phyloP scores from a whole-genome alignment of 2,113 vertebrate genomes.

The Bubo blakistoni region DNA sequence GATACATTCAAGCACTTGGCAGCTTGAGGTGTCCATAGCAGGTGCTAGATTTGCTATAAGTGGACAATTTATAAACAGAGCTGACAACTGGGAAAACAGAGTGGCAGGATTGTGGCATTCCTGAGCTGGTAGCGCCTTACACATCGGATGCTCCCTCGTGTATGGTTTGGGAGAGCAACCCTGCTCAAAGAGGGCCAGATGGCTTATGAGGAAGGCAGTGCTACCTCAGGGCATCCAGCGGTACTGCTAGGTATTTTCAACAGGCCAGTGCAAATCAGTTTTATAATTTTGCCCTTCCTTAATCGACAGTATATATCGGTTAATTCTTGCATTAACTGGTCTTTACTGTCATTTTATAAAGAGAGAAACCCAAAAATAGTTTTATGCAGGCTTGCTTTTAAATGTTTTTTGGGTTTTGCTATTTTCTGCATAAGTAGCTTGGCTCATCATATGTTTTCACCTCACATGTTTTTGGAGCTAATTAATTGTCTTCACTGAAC shows the following conservation, averaged over 20 bases:
- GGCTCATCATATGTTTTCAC: background rate
- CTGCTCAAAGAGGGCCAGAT: constrained; percentile 11
- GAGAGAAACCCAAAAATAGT: background rate
- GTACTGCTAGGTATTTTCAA: constrained; percentile 1
- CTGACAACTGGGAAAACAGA: constrained; percentile 82
- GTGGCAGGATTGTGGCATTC: constrained; percentile 48
- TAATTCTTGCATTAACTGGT: background rate
- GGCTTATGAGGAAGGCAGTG: background rate
- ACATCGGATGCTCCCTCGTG: constrained; percentile 17
- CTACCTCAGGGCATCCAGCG: background rate
- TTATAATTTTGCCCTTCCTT: background rate
- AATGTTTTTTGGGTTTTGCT: background rate
- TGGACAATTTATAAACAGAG: constrained; percentile 80
- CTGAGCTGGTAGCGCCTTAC: constrained; percentile 43
- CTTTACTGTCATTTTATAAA: background rate
- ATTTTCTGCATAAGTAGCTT: background rate
- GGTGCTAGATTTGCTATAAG: constrained; percentile 81
- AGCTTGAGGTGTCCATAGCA: constrained; percentile 74
- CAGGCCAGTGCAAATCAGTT: background rate
- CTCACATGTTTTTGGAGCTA: background rate
- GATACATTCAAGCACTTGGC: constrained; percentile 49
- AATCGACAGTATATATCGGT: background rate
- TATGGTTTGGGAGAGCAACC: constrained; percentile 14
- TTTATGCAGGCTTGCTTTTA: background rate
- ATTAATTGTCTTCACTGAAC: background rate